phyloP scores from a whole-genome alignment of 2,113 vertebrate genomes.

The Balaeniceps rex region DNA sequence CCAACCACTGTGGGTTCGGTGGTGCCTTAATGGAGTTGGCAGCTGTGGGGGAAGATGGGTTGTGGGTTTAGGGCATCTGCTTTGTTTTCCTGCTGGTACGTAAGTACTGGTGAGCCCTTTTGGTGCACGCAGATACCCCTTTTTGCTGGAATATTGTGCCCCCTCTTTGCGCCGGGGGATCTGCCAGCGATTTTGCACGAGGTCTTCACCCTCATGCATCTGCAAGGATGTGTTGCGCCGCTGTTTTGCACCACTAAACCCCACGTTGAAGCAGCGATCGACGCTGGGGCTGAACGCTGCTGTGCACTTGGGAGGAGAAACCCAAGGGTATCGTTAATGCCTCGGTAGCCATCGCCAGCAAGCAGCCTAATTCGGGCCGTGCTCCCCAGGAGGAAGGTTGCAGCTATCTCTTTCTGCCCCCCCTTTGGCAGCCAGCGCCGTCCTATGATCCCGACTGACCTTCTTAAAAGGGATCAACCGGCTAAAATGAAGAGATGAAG shows the following conservation, averaged over 20 bases:
- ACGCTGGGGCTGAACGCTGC: rapidly evolving
- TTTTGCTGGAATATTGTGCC: neutral
- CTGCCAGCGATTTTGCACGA: neutral
- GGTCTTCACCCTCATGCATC: rapidly evolving
- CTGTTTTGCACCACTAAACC: rapidly evolving
- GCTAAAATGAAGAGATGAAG: neutral
- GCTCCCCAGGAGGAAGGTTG: neutral
- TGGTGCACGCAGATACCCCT: no score
- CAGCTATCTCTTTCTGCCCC: neutral
- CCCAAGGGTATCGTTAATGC: neutral
- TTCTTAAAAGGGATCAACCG: slow-evolving; percentile 67
- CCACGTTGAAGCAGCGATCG: rapidly evolving
- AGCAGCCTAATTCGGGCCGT: neutral
- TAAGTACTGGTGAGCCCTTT: neutral
- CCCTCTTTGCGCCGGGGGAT: neutral
- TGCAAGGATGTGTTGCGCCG: rapidly evolving
- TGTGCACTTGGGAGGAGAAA: neutral
- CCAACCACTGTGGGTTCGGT: neutral
- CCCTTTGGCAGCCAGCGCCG: neutral
- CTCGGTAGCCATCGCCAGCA: rapidly evolving
- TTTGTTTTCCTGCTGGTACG: neutral
- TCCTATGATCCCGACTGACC: slow-evolving; percentile 10
- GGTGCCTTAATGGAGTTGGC: no score
- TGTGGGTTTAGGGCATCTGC: neutral
- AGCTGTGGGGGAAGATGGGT: neutral